A percentile compares a stretch with the other conserved stretches of the same genome.
Conservation (phyloP, 2,888 invertebrate genomes). For the Drosophila trichaetosa region DNA sequence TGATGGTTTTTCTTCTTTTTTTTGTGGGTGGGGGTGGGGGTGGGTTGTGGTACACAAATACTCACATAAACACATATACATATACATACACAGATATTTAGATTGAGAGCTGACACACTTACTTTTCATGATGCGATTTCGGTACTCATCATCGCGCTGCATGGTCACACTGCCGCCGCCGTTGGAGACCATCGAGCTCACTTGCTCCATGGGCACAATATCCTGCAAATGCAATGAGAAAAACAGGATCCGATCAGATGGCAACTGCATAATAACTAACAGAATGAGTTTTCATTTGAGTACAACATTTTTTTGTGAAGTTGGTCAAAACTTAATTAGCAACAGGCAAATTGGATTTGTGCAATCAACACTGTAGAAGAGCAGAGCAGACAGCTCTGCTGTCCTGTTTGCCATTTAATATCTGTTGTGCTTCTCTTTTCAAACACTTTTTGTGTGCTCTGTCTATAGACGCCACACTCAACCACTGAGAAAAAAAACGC, state of each 20-base stretch:
- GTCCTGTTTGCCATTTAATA: not conserved
- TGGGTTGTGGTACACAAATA: constrained; percentile 17
- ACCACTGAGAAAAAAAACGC: not conserved
- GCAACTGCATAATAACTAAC: constrained; percentile 4
- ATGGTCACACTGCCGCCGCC: constrained; percentile 84
- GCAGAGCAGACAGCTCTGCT: constrained; percentile 16
- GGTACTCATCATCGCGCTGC: constrained; percentile 85
- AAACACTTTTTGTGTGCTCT: constrained; percentile 13
- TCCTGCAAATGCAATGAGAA: constrained; percentile 73
- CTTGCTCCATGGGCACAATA: constrained; percentile 85
- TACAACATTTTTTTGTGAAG: constrained; percentile 34
- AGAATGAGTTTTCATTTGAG: constrained; percentile 49
- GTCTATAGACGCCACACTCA: not conserved
- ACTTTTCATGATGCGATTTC: constrained; percentile 85
- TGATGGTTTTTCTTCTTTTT: not conserved
- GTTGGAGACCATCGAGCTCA: constrained; percentile 84
- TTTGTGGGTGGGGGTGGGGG: not conserved
- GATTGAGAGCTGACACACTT: constrained; percentile 71
- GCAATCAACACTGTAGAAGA: constrained; percentile 7
- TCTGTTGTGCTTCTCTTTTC: not conserved
- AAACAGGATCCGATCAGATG: not conserved
- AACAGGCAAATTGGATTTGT: constrained; percentile 64
- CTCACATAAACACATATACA: constrained; percentile 11
- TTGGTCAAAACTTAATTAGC: constrained; percentile 67
- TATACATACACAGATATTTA: constrained; percentile 1